A percentile compares a stretch with the other conserved stretches of the same genome.
Evolutionary conservation across 92 coral and sea anemone genomes (phyloP).

Genomic region (Porites evermanni): DNA sequence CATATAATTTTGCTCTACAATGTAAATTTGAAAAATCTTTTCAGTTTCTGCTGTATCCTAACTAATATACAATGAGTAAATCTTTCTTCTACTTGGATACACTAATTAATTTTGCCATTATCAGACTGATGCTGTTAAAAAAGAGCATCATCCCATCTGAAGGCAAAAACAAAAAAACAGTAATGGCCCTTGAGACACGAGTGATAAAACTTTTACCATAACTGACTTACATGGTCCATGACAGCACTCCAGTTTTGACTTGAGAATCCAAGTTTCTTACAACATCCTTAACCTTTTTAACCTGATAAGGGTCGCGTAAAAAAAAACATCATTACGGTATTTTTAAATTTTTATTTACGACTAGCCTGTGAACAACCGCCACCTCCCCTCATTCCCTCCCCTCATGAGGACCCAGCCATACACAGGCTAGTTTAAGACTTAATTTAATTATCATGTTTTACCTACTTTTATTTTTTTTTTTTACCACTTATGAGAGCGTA

Average conservation of each 20-base stretch:
- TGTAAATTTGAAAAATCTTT: no score
- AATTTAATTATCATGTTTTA: no score
- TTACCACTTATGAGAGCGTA: no score
- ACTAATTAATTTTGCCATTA: no score
- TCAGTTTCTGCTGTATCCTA: no score
- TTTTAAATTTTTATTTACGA: neutral
- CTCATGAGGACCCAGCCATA: no score
- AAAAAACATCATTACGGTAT: neutral
- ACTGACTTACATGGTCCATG: constrained; percentile 93
- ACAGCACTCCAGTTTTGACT: constrained; percentile 89
- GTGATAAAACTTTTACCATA: neutral
- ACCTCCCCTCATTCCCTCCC: neutral
- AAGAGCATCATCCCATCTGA: neutral
- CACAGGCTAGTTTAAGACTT: no score
- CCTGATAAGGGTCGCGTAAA: constrained; percentile 46
- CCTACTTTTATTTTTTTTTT: no score
- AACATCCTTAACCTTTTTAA: constrained; percentile 94
- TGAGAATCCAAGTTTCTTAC: constrained; percentile 88
- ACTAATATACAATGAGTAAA: no score
- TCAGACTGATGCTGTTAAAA: no score
- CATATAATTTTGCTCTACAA: no score
- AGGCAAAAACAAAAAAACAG: neutral
- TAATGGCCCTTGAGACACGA: neutral
- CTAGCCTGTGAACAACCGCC: neutral
- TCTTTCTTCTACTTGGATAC: no score